A percentile compares a stretch with the other conserved stretches of the same genome.
Evolutionary conservation across 2,113 vertebrate genomes (phyloP).

Genomic region (Emydura subglobosa): DNA sequence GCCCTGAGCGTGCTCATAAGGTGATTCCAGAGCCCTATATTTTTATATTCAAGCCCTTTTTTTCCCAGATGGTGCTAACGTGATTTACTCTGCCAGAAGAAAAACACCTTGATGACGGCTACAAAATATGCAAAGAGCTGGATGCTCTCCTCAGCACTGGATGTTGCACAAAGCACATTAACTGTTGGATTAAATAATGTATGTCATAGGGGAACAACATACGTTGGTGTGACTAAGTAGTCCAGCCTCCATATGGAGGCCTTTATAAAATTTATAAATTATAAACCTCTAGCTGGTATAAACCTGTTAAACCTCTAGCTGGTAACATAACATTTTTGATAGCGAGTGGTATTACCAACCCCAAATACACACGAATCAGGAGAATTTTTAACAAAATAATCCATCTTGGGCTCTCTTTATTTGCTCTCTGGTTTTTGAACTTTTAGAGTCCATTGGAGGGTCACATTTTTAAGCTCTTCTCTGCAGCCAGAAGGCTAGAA

Average conservation of each 20-base stretch:
- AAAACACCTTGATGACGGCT: background rate
- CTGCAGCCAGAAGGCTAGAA: background rate
- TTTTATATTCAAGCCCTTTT: background rate
- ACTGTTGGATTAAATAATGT: background rate
- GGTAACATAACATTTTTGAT: background rate
- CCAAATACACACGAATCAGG: background rate
- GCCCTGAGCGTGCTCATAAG: conserved; percentile 96
- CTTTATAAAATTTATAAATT: background rate
- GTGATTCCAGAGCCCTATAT: conserved; percentile 71
- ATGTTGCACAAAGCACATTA: background rate
- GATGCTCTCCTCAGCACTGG: background rate
- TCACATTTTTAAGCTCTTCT: background rate
- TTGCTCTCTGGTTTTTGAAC: background rate
- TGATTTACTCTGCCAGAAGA: background rate
- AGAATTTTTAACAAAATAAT: background rate
- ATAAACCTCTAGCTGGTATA: background rate
- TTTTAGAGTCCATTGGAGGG: background rate
- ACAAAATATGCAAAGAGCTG: background rate
- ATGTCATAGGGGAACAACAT: background rate
- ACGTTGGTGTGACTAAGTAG: background rate
- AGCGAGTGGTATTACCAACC: background rate
- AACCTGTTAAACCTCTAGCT: background rate
- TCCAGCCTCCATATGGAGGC: background rate
- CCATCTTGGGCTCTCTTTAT: background rate
- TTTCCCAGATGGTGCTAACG: background rate